Base-by-base conservation (phyloP, 2,797 vertebrate genomes). In the Lacerta agilis region DNA sequence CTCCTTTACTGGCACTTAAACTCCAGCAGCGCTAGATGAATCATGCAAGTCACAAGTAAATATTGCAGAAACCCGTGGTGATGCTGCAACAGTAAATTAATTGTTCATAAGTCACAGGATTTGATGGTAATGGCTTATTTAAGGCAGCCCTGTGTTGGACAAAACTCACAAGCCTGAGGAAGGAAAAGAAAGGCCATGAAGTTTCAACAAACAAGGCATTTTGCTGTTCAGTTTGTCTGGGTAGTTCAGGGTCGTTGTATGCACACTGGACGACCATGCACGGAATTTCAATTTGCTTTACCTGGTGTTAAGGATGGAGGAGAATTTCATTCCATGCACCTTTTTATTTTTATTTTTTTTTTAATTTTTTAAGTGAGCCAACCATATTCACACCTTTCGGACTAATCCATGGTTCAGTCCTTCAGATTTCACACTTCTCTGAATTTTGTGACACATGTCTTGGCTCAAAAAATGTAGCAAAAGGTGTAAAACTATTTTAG, bases 1-100 rank as follows among this genome's bases (percentile, higher is more conserved):
- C 55, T 64, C 41, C 67, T 91, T 94, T 94, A 94, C 89, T 91
- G 91, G 86, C 38, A 79, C 85, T 93, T 90, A 87, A 91, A 92
- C 69, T 80, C 78, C 23, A 80, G 85, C 78, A 8, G 38, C 64
- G 76, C 83, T 85, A 91, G 85, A 91, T 79, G 83, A 94, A 88
- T 87, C 85, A 80, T n/a, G 23, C 0, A 2, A 92, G 80, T 83
- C 0, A 0, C 23, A 83, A 90, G 55, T 69, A 89, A 91, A 92
- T 2, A 36, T 27, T 82, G 66, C 82, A 91, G 78, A 91, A 93
- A 86, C 1, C 71, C 69, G 20, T 64, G 23, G 45, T 73, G 49
- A 67, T 8, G 55, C 67, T 13, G 10, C 77, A 92, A 71, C 58
- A 89, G 86, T 17, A 86, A 81, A 90, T 77, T 67, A 67, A 91